Evolutionary conservation across 2,888 invertebrate genomes (phyloP).

Genomic region (Pseudanteris insignis): DNA sequence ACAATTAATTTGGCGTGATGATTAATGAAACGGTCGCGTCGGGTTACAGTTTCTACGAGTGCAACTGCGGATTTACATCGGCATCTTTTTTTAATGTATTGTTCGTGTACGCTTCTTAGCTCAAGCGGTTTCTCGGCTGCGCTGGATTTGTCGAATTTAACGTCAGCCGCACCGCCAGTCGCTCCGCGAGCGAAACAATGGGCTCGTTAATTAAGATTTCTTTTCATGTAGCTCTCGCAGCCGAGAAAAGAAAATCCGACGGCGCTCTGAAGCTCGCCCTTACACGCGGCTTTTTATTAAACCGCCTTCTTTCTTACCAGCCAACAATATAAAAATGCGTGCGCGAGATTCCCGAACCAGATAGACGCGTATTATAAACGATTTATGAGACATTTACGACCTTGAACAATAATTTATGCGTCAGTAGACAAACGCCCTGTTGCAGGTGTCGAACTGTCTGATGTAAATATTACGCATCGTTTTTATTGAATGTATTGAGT

Average conservation of each 20-base stretch:
- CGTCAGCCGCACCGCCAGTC: conserved; percentile 67
- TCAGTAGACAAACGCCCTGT: conserved; percentile 9
- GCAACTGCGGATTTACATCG: conserved; percentile 21
- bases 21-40: conserved; percentile 33
- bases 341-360: conserved; percentile 44
- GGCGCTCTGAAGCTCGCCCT: conserved; percentile 42
- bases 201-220: conserved; percentile 83
- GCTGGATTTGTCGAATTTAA: conserved; percentile 52
- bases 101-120: conserved; percentile 16
- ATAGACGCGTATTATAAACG: conserved; percentile 45
- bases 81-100: conserved; percentile 24
- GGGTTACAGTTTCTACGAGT: conserved; percentile 28
- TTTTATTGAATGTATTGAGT: no score
- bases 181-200: conserved; percentile 78
- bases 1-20: conserved; percentile 35
- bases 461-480: no score
- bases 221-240: conserved; percentile 67
- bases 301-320: conserved; percentile 26
- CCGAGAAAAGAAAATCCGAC: conserved; percentile 28
- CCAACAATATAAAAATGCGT: conserved; percentile 42
- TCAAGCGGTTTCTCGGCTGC: conserved; percentile 12
- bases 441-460: no score
- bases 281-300: conserved; percentile 38
- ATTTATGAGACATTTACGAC: conserved; percentile 46
- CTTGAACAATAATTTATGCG: conserved; percentile 42